These are phyloP conservation scores for Agonopterix alstromeriana DNA, from an alignment of 2,888 invertebrate genomes.

Conservation along the genomic window DNA sequence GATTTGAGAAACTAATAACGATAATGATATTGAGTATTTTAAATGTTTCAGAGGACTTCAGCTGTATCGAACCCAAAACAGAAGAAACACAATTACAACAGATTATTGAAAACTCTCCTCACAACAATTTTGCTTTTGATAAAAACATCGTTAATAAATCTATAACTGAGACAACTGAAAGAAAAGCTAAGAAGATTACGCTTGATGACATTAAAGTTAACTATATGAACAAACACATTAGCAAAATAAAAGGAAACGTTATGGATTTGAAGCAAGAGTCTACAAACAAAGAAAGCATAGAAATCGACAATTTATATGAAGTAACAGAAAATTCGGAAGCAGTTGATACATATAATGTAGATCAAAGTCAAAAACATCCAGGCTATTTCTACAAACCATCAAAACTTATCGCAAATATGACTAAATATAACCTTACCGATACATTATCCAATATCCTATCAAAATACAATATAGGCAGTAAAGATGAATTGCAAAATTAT, in stretches of 20 bases:
- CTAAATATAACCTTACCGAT: constrained; percentile 19
- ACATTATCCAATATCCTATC: constrained; percentile 35
- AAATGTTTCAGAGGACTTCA: not conserved
- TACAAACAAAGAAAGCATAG: too few species aligned
- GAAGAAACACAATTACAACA: not conserved
- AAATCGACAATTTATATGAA: constrained; percentile 20
- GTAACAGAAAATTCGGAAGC: constrained; percentile 28
- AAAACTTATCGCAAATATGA: not conserved
- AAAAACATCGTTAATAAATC: too few species aligned
- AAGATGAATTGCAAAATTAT: constrained; percentile 48
- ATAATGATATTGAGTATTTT: not conserved
- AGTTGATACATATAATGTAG: constrained; percentile 8
- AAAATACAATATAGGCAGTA: constrained; percentile 45
- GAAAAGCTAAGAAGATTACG: constrained; percentile 1
- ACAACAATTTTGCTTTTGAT: too few species aligned
- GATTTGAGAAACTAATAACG: not conserved
- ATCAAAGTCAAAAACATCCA: constrained; percentile 5
- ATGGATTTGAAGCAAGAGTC: too few species aligned
- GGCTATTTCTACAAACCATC: constrained; percentile 11
- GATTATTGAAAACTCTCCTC: too few species aligned
- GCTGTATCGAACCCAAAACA: not conserved
- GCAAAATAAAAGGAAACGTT: too few species aligned
- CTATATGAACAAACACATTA: too few species aligned
- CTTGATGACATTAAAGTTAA: too few species aligned
- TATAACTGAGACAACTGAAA: not conserved